phyloP scores from a whole-genome alignment of 1,140 invertebrate species.

The Parapsyche elsis region DNA sequence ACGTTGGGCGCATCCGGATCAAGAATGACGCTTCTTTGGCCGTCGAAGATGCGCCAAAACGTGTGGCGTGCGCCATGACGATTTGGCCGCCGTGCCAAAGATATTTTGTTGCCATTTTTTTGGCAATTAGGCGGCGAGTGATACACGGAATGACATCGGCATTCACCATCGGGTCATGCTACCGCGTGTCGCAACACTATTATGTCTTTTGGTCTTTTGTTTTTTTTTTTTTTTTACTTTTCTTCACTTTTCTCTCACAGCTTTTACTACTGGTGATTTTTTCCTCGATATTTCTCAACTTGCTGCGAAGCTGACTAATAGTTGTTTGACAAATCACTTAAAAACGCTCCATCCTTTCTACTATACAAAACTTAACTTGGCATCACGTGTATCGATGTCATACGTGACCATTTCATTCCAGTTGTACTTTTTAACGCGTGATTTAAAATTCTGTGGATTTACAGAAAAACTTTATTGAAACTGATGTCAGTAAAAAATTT shows the following conservation, averaged over 20 bases:
- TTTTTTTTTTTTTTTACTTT: background rate
- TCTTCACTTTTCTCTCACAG: background rate
- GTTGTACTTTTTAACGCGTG: too few relatives aligned
- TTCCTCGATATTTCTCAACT: too few relatives aligned
- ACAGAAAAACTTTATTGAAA: too few relatives aligned
- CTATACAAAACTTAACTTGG: too few relatives aligned
- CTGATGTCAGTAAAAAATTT: too few relatives aligned
- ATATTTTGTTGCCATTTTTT: slow-evolving; percentile 50
- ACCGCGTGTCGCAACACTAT: slow-evolving; percentile 22
- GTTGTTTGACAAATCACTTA: too few relatives aligned
- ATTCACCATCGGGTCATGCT: slow-evolving; percentile 40
- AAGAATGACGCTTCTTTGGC: background rate
- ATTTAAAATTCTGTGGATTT: too few relatives aligned
- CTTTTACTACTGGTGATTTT: background rate
- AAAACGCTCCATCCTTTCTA: too few relatives aligned
- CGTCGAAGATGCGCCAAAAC: background rate
- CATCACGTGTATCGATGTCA: too few relatives aligned
- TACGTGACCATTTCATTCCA: too few relatives aligned
- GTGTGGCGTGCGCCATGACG: slow-evolving; percentile 33
- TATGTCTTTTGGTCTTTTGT: slow-evolving; percentile 17
- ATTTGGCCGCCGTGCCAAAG: slow-evolving; percentile 43
- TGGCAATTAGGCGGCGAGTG: slow-evolving; percentile 55
- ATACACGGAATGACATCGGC: slow-evolving; percentile 49
- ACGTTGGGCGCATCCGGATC: too few relatives aligned
- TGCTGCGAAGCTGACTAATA: too few relatives aligned